Evolutionary conservation across 2,113 vertebrate genomes (phyloP).

Genomic region (Elgaria multicarinata): DNA sequence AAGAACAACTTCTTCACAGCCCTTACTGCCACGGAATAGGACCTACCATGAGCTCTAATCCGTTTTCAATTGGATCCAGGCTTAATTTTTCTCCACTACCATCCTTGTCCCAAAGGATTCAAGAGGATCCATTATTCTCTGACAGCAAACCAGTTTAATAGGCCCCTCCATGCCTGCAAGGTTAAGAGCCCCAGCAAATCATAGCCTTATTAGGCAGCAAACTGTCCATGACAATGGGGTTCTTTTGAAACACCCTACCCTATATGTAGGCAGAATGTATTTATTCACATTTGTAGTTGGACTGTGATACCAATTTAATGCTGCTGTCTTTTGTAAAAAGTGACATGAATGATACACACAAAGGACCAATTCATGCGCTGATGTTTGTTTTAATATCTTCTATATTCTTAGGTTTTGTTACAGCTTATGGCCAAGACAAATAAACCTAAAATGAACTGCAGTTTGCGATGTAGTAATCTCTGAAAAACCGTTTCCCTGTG

Average conservation of each 20-base stretch:
- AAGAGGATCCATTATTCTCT: too few relatives aligned
- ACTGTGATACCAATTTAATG: neutral
- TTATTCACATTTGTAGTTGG: neutral
- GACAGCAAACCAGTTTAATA: neutral
- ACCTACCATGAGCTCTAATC: too few relatives aligned
- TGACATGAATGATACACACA: neutral
- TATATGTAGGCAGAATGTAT: neutral
- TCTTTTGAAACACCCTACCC: neutral
- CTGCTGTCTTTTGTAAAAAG: neutral
- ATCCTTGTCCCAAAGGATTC: too few relatives aligned
- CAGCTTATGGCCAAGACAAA: neutral
- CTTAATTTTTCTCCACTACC: too few relatives aligned
- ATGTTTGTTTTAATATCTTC: neutral
- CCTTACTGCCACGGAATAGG: too few relatives aligned
- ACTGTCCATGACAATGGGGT: neutral
- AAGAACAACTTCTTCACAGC: too few relatives aligned
- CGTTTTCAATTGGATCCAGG: too few relatives aligned
- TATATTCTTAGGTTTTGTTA: neutral
- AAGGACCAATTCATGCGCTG: neutral
- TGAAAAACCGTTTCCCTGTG: neutral
- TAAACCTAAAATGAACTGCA: neutral
- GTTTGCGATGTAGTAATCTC: neutral
- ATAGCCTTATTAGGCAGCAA: neutral
- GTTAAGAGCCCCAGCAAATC: neutral
- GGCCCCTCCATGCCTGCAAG: neutral